Percentiles rank a stretch among this genome's conserved stretches.
These are phyloP conservation scores for Sternarchorhynchus goeldii DNA, from an alignment of 2,797 vertebrate genomes.

Conservation along the genomic window DNA sequence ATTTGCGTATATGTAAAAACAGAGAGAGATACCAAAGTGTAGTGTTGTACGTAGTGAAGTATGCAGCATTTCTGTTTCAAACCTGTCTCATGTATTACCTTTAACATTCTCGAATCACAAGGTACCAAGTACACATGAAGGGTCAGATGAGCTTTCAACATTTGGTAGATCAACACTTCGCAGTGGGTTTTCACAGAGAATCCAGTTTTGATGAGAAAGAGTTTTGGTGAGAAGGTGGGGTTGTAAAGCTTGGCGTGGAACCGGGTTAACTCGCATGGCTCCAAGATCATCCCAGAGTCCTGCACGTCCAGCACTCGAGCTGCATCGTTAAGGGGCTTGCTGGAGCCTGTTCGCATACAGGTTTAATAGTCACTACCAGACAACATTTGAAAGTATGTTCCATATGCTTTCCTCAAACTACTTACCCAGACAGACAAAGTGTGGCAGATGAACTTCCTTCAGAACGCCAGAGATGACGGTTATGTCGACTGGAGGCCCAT, in stretches of 20 bases:
- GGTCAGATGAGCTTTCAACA: conserved; percentile 21
- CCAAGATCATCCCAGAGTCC: conserved; percentile 24
- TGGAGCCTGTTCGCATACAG: not conserved
- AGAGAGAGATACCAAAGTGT: no score
- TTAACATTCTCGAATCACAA: conserved; percentile 22
- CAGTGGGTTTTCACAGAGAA: conserved; percentile 29
- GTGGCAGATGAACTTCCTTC: conserved; percentile 53
- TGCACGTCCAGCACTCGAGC: conserved; percentile 51
- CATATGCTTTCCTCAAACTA: not conserved
- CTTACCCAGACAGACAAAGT: conserved; percentile 51
- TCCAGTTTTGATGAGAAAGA: conserved; percentile 26
- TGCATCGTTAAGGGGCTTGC: not conserved
- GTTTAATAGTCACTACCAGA: not conserved
- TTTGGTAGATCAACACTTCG: conserved; percentile 49
- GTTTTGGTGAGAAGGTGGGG: conserved; percentile 43
- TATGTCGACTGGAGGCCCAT: conserved; percentile 60
- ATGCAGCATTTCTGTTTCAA: no score
- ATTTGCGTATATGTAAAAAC: no score
- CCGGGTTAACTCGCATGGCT: conserved; percentile 44
- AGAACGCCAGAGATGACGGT: conserved; percentile 48
- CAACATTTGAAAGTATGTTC: not conserved
- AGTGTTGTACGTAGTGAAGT: no score
- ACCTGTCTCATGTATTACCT: conserved; percentile 36
- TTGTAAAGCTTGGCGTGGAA: conserved; percentile 50
- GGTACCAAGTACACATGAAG: conserved; percentile 53